Base-by-base conservation (phyloP, 2,888 invertebrate genomes). In the Parnassius orleans region DNA sequence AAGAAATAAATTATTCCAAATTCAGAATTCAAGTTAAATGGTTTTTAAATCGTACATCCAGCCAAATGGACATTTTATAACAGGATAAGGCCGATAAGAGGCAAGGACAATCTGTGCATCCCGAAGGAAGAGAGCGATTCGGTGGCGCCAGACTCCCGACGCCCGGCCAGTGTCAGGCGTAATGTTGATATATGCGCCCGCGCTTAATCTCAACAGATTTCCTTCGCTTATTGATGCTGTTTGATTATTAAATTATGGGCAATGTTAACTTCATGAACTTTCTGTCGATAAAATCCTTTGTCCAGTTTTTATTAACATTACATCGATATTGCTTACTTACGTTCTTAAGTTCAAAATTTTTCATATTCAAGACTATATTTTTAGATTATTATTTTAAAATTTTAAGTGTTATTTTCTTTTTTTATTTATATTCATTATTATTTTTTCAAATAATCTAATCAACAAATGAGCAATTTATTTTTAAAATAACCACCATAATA, bases 91-190 rank as follows among this genome's bases (percentile, higher is more conserved):
- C 72, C 75, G 71, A 79, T 80, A 80, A 78, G 74, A 72, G 73
- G 75, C 84, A 82, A 88, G 87, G 87, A 74, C 86, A 89, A 89
- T 87, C 89, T 81, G 84, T 86, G 85, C 69, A 70, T 72, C 72
- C 71, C 76, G 75, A 70, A 84, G 86, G 86, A 86, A 86, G 82
- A 76, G 76, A 73, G 67, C 82, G 76, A 85, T 86, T 84, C 81
- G 70, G 72, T 83, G 86, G 86, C 86, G 86, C 86, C 86, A 82
- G 73, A n/a, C 48, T 48, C 64, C 64, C 68, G 72, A 61, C 72
- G 72, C 68, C 66, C 68, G 56, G 52, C 46, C 42, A 19, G 24
- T 53, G 61, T 57, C 65, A 66, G 59, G 61, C 55, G 54, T 65
- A 67, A 71, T 68, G 66, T 47, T 63, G 63, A 63, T 65, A 67